A percentile compares a stretch with the other conserved stretches of the same genome.
phyloP scores from a whole-genome alignment of 2,888 invertebrate genomes.

The Tiphia femorata region DNA sequence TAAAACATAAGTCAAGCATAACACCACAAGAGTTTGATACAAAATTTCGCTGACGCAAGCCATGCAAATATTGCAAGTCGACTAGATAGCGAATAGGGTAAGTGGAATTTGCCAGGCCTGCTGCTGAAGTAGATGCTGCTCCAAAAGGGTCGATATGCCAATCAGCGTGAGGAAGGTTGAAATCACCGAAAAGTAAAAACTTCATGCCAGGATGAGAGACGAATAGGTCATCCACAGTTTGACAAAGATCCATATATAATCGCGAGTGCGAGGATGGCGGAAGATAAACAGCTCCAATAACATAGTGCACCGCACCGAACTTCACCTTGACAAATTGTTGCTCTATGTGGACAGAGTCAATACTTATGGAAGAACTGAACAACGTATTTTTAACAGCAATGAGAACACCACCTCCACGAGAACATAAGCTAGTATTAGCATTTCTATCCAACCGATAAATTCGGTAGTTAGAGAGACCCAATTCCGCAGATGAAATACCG shows the following conservation, averaged over 20 bases:
- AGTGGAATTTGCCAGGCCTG: too few species aligned
- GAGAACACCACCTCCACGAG: neutral
- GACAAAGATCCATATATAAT: conserved; percentile 1
- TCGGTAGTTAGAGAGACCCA: neutral
- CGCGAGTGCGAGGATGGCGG: neutral
- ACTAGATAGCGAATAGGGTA: too few species aligned
- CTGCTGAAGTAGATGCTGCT: too few species aligned
- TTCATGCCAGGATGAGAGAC: too few species aligned
- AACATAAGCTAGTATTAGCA: neutral
- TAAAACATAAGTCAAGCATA: too few species aligned
- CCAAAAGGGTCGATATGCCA: too few species aligned
- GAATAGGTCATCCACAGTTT: too few species aligned
- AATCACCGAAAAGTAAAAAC: too few species aligned
- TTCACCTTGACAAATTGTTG: conserved; percentile 4
- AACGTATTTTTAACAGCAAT: neutral
- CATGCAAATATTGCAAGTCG: too few species aligned
- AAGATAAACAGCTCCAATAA: conserved; percentile 3
- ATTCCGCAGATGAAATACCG: neutral
- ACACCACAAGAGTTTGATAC: too few species aligned
- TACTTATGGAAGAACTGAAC: neutral
- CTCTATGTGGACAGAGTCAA: neutral
- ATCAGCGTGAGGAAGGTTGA: too few species aligned
- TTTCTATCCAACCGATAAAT: conserved; percentile 2
- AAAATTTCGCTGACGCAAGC: too few species aligned
- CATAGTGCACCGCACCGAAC: neutral